Conservation (phyloP, 2,797 vertebrate genomes). For the Eremophila alpestris region DNA sequence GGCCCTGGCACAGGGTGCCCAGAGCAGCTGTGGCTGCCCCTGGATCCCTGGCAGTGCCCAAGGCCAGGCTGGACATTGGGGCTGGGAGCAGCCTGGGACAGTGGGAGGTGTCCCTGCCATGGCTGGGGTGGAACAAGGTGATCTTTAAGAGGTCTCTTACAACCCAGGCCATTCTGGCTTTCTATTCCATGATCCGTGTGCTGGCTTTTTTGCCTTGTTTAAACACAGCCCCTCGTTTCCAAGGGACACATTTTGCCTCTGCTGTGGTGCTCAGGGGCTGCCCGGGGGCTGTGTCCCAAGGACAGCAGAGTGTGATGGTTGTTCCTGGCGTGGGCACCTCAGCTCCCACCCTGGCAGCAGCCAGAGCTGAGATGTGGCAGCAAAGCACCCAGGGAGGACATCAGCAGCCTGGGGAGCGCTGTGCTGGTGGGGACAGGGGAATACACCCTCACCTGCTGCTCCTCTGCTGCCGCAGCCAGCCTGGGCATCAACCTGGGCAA, state of each 20-base stretch:
- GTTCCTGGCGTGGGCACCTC: not conserved
- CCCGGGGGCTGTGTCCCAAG: not conserved
- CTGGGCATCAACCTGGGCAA: not conserved
- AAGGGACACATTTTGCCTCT: not conserved
- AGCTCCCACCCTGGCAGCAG: not conserved
- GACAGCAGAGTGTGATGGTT: not conserved
- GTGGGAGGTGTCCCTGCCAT: not conserved
- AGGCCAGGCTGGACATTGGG: rapidly evolving
- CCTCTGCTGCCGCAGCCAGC: not conserved
- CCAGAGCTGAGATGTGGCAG: not conserved
- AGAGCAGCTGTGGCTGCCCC: not conserved
- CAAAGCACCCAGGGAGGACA: not conserved
- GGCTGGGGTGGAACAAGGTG: rapidly evolving
- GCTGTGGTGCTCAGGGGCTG: rapidly evolving
- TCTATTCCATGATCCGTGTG: not conserved
- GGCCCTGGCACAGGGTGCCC: not conserved
- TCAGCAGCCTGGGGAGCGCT: rapidly evolving
- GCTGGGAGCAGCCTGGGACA: not conserved
- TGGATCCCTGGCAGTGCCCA: not conserved
- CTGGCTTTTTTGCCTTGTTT: not conserved
- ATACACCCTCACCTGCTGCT: not conserved
- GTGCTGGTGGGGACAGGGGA: not conserved
- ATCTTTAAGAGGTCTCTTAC: not conserved
- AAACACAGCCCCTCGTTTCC: not conserved
- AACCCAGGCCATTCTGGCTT: not conserved